Conservation (phyloP, 1,140 invertebrate genomes). For the Oreohelix idahoensis region DNA sequence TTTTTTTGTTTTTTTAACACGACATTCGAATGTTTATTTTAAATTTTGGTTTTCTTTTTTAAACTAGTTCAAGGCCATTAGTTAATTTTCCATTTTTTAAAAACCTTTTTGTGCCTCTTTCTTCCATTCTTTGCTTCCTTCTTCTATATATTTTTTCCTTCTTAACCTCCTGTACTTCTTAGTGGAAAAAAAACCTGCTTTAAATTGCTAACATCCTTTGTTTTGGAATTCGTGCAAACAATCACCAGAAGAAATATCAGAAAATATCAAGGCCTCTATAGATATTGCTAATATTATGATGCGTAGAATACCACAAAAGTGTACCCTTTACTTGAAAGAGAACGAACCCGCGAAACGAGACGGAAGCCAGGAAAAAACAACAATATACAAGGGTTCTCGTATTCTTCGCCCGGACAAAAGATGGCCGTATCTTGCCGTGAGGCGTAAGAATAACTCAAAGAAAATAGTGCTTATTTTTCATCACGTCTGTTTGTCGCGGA, state of each 20-base stretch:
- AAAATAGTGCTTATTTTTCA: constrained; percentile 41
- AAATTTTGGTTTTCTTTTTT: too few species aligned
- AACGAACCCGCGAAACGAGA: constrained; percentile 1
- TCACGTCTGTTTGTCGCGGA: constrained; percentile 27
- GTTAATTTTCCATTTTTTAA: too few species aligned
- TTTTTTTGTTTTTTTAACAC: too few species aligned
- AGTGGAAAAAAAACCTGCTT: constrained; percentile 4
- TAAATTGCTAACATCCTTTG: constrained; percentile 21
- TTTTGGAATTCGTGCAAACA: background rate
- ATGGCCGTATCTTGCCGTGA: background rate
- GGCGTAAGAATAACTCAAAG: constrained; percentile 39
- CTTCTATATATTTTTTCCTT: background rate
- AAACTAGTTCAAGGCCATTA: too few species aligned
- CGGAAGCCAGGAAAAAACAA: constrained; percentile 32
- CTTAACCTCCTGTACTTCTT: background rate
- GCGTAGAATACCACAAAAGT: constrained; percentile 30
- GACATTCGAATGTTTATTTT: too few species aligned
- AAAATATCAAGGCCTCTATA: constrained; percentile 23
- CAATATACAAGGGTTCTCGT: constrained; percentile 37
- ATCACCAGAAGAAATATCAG: constrained; percentile 12
- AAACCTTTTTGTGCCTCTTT: background rate
- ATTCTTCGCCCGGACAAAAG: constrained; percentile 10
- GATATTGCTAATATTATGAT: constrained; percentile 33
- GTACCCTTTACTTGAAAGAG: constrained; percentile 38
- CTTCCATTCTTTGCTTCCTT: background rate